Base-by-base conservation (phyloP, 35 echinoderm and acorn worm genomes). In the Lytechinus pictus region DNA sequence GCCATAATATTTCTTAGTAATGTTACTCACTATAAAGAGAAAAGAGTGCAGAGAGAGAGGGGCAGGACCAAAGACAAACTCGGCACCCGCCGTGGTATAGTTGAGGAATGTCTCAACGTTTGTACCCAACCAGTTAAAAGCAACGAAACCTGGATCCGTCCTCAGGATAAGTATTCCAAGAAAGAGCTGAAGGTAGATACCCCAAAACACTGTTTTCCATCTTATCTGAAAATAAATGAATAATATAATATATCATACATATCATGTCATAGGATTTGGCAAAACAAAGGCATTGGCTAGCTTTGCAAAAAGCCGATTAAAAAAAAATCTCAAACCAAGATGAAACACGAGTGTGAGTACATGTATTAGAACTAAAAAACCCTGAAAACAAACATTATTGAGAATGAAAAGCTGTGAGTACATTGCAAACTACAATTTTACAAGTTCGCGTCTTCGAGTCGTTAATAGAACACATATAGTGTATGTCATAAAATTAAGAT, bases 181-280 rank as follows among this genome's bases (percentile, higher is more conserved):
- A 72, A 98, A 96, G 5, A 98, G 86, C 86, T 99, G 98, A 3
- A 99, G 95, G 52, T 95, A 97, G 58, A 99, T 94, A 5, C 98
- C 98, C 98, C 98, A 99, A 87, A 98, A 97, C 24, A 99, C 96
- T 6, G 98, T 97, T 72, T 96, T 89, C 98, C 98, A 99, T 66
- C 95, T 94, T 61, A 99, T 96, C 98, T 99, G 91, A 87, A 87
- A 57, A 91, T 2, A 44, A 1, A 54, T 27, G 94, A 94, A 94
- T 79, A 24, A 79, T 24, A 79, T 79, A n/a, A 8, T 79, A 19
- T 19, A 21, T 71, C 10, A 60, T 9, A 16, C 10, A 54, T 95
- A 60, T 10, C 57, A 60, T 44, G 33, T 44, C 33, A 44, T 44
- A 44, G 33, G 33, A 44, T 44, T 44, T 44, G 33, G 33, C 33